These are phyloP conservation scores for Agriopis aurantiaria DNA, from an alignment of 2,888 invertebrate species.

Conservation along the genomic window DNA sequence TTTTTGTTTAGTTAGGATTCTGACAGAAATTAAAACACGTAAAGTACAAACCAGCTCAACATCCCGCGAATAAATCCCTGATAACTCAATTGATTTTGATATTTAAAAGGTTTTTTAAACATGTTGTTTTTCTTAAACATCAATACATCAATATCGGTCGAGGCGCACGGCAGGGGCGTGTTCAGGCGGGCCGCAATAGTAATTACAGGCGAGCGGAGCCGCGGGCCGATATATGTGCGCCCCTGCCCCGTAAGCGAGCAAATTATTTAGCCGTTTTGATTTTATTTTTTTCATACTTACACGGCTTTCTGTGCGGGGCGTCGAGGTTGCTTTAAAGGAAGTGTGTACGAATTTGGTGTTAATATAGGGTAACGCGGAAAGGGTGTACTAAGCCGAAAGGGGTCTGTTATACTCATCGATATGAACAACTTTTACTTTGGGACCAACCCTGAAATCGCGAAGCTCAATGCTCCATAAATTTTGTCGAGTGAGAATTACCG, in stretches of 20 bases:
- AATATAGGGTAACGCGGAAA: conserved; percentile 6
- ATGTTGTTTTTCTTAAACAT: conserved; percentile 61
- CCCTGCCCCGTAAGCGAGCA: conserved; percentile 66
- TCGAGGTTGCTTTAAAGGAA: conserved; percentile 30
- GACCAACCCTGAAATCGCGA: too few species aligned
- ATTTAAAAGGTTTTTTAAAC: conserved; percentile 56
- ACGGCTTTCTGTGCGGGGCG: conserved; percentile 56
- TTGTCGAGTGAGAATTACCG: too few species aligned
- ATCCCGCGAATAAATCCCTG: conserved; percentile 20
- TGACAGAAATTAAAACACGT: too few species aligned
- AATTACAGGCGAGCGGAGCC: conserved; percentile 78
- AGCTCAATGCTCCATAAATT: too few species aligned
- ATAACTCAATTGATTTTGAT: conserved; percentile 54
- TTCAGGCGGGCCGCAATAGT: conserved; percentile 64
- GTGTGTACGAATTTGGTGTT: conserved; percentile 33
- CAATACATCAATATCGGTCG: conserved; percentile 73
- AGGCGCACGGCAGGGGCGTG: conserved; percentile 70
- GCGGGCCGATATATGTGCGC: conserved; percentile 70
- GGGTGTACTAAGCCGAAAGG: too few species aligned
- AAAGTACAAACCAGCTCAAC: not conserved
- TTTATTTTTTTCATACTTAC: conserved; percentile 76
- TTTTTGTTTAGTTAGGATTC: too few species aligned
- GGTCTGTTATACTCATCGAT: too few species aligned
- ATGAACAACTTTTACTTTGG: too few species aligned
- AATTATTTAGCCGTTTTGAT: conserved; percentile 84